phyloP scores from a whole-genome alignment of 1,140 invertebrate species.

The Triops longicaudatus region DNA sequence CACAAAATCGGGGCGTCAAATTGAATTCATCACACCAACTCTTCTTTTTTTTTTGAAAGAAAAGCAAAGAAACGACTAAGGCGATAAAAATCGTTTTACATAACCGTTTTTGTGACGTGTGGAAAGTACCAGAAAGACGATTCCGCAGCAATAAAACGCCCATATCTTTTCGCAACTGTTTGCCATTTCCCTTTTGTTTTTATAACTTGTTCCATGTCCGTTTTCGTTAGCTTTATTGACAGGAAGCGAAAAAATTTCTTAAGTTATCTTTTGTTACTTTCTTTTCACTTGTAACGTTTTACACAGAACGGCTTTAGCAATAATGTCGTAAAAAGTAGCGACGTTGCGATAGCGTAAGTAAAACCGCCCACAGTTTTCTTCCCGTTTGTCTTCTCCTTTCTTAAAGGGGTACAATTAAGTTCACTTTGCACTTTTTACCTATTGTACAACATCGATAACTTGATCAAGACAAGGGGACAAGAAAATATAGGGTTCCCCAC shows the following conservation, averaged over 20 bases:
- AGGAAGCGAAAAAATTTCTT: neutral
- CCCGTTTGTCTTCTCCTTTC: no score
- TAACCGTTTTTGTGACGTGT: no score
- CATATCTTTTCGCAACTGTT: neutral
- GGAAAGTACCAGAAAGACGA: neutral
- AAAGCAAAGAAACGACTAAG: no score
- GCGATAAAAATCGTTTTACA: no score
- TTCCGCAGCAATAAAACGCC: neutral
- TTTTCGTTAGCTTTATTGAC: conserved; percentile 9
- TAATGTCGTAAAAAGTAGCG: neutral
- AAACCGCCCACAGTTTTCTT: neutral
- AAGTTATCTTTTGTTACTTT: neutral
- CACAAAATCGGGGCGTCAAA: no score
- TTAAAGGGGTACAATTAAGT: no score
- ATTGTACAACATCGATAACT: neutral
- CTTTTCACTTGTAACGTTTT: neutral
- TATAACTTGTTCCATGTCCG: conserved; percentile 10
- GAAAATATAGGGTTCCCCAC: neutral
- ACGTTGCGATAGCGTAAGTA: neutral
- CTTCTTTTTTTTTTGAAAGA: no score
- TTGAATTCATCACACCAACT: no score
- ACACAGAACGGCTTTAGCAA: conserved; percentile 16
- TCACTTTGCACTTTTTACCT: neutral
- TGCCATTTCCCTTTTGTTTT: neutral
- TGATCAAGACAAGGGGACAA: neutral